Conservation (phyloP, 2,888 invertebrate genomes). For the Drosophila acutilabella region DNA sequence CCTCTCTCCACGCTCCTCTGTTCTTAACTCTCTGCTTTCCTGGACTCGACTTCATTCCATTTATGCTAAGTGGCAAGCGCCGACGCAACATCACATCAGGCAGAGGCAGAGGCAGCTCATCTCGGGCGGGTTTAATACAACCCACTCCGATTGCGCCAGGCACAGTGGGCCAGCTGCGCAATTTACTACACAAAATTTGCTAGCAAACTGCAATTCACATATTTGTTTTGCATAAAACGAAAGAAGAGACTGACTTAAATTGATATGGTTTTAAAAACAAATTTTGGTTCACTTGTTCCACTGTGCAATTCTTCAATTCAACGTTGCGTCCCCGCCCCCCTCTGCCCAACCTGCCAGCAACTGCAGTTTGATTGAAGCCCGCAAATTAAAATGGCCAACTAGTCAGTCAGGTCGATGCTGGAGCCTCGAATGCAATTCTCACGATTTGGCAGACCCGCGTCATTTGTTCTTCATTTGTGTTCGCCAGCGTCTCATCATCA, state of each 20-base stretch:
- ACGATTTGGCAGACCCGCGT: slow-evolving; percentile 69
- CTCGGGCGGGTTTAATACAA: slow-evolving; percentile 39
- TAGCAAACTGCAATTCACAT: no score
- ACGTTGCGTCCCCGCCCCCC: background rate
- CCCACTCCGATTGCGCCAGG: slow-evolving; percentile 3
- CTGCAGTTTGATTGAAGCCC: slow-evolving; percentile 71
- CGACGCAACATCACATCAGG: slow-evolving; percentile 40
- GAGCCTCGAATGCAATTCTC: slow-evolving; percentile 68
- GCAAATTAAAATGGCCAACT: slow-evolving; percentile 69
- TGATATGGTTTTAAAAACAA: no score
- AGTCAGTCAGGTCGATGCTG: background rate
- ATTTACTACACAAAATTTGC: no score
- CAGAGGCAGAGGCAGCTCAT: slow-evolving; percentile 31
- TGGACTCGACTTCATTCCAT: slow-evolving; percentile 39
- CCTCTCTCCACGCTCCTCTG: background rate
- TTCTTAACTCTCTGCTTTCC: slow-evolving; percentile 7
- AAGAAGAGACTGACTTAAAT: no score
- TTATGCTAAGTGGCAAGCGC: slow-evolving; percentile 80
- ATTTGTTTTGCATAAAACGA: no score
- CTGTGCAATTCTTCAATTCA: background rate
- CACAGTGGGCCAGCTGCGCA: slow-evolving; percentile 2
- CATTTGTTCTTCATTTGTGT: slow-evolving; percentile 65
- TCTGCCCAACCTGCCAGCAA: slow-evolving; percentile 6
- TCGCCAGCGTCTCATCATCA: slow-evolving; percentile 58
- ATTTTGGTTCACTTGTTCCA: background rate